Evolutionary conservation across 1,140 invertebrate species (phyloP).

Genomic region (Odontomachus brunneus): DNA sequence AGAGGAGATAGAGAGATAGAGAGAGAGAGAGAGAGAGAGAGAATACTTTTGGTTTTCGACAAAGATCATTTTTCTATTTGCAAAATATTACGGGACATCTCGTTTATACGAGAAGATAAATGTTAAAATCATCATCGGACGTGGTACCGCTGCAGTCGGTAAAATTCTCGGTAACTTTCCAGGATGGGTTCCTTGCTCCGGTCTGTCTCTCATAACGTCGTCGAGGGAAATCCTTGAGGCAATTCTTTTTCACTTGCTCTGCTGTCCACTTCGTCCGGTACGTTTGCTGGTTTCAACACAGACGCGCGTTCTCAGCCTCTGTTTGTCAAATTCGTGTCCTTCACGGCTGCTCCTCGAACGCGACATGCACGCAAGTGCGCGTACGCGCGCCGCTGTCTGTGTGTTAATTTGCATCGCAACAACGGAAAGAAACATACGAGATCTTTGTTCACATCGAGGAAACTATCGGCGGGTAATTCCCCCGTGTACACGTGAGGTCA

Average conservation of each 20-base stretch:
- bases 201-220: neutral
- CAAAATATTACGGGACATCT: neutral
- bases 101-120: neutral
- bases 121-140: neutral
- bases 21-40: no score
- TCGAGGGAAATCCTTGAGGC: slow-evolving; percentile 11
- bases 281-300: neutral
- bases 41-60: no score
- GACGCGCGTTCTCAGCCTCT: no score
- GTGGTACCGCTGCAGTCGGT: neutral
- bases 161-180: slow-evolving; percentile 40
- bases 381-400: neutral
- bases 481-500: neutral
- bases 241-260: slow-evolving; percentile 6
- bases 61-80: no score
- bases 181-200: slow-evolving; percentile 2
- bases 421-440: neutral
- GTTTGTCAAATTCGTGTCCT: slow-evolving; percentile 24
- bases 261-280: neutral
- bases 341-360: slow-evolving; percentile 1
- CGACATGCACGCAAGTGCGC: neutral
- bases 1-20: no score
- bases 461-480: slow-evolving; percentile 24
- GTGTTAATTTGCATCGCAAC: slow-evolving; percentile 5
- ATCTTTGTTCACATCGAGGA: slow-evolving; percentile 20